Percentiles rank a stretch among this genome's conserved stretches.
Conservation (phyloP, 2,113 vertebrate genomes). For the Cichladusa arquata region DNA sequence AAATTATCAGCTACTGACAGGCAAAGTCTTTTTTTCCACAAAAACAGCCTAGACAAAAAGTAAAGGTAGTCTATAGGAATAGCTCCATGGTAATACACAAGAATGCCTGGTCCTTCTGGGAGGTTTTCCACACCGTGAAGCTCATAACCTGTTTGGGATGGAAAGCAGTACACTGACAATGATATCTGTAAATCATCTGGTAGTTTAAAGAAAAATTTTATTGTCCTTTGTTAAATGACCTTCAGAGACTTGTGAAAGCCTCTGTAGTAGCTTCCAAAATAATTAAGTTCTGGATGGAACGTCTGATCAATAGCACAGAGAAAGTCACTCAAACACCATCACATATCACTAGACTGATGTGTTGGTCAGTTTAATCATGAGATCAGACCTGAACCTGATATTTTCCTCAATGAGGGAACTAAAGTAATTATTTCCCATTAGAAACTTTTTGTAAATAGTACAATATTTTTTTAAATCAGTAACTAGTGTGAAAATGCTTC, state of each 20-base stretch:
- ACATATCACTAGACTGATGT: not conserved
- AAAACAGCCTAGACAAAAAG: constrained; percentile 88
- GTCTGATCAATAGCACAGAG: not conserved
- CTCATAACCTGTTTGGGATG: constrained; percentile 75
- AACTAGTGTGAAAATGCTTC: not conserved
- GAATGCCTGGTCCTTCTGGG: constrained; percentile 85
- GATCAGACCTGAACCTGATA: not conserved
- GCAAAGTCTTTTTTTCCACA: constrained; percentile 88
- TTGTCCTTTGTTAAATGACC: not conserved
- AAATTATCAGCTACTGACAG: constrained; percentile 92
- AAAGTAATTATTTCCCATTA: not conserved
- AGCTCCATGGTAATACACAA: constrained; percentile 95
- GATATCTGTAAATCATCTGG: not conserved
- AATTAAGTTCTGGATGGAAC: not conserved
- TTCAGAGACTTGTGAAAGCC: not conserved
- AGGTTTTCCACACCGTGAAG: constrained; percentile 77
- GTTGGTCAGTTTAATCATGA: not conserved
- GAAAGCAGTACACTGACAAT: constrained; percentile 10
- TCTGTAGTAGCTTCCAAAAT: not conserved
- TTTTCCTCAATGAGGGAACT: not conserved
- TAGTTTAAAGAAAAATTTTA: not conserved
- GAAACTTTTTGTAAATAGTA: not conserved
- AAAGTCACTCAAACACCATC: not conserved
- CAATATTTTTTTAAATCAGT: not conserved
- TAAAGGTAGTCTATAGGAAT: constrained; percentile 95